These are phyloP conservation scores for Ephialtes manifestator DNA, from an alignment of 2,888 invertebrate species.

Conservation along the genomic window DNA sequence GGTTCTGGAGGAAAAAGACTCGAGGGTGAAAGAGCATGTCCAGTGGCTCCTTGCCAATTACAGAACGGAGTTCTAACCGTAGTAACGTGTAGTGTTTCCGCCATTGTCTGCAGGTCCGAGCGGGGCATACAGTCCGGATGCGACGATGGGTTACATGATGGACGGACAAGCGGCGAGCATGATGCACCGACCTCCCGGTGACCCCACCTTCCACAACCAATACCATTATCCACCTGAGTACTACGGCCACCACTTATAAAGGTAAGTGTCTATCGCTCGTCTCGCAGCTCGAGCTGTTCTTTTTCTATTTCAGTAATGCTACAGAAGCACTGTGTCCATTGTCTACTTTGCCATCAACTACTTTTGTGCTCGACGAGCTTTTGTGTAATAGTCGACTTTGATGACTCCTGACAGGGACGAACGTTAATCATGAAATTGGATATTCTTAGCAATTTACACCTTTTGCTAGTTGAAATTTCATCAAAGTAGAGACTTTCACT, in stretches of 20 bases:
- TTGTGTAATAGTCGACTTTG: constrained; percentile 30
- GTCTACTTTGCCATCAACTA: not conserved
- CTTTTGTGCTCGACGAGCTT: not conserved
- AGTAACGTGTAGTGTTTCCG: constrained; percentile 93
- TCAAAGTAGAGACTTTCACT: not conserved
- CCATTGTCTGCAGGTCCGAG: constrained; percentile 96
- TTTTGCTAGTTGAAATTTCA: not conserved
- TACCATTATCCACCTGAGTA: constrained; percentile 97
- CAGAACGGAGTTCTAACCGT: constrained; percentile 88
- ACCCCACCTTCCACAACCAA: constrained; percentile 97
- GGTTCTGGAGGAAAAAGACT: constrained; percentile 30
- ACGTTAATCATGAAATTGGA: constrained; percentile 26
- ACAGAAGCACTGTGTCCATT: not conserved
- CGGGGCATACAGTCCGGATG: constrained; percentile 98
- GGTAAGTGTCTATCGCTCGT: constrained; percentile 75
- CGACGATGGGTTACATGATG: constrained; percentile 99
- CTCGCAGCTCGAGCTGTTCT: constrained; percentile 25
- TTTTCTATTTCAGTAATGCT: constrained; percentile 3
- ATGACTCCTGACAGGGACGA: constrained; percentile 19
- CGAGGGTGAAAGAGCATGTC: constrained; percentile 77
- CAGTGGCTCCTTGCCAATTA: constrained; percentile 81
- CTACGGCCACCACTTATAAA: constrained; percentile 97
- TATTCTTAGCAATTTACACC: not conserved
- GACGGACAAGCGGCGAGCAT: constrained; percentile 96
- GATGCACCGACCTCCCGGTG: constrained; percentile 98